Evolutionary conservation across 2,113 vertebrate species (phyloP).

Genomic region (Turnix velox): DNA sequence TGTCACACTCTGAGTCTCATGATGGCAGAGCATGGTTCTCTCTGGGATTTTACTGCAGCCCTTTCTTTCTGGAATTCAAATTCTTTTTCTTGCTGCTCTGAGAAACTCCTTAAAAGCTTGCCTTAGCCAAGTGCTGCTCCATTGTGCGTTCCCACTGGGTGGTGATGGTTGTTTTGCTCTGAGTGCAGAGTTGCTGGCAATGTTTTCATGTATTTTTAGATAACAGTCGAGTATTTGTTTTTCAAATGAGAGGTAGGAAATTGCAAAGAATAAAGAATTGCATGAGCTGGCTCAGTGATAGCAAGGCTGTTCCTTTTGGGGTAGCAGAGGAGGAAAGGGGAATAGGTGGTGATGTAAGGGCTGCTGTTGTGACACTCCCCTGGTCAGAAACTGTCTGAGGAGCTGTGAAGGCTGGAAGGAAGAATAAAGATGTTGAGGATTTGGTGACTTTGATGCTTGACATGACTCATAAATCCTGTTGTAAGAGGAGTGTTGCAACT

Average conservation of each 20-base stretch:
- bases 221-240: constrained; percentile 62
- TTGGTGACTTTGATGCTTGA: not conserved
- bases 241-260: constrained; percentile 52
- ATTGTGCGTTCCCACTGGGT: constrained; percentile 52
- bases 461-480: not conserved
- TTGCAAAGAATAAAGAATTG: constrained; percentile 60
- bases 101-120: constrained; percentile 6
- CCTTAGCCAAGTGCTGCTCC: not conserved
- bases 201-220: constrained; percentile 58
- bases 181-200: constrained; percentile 39
- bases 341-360: constrained; percentile 18
- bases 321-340: not conserved
- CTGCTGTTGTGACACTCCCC: not conserved
- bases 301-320: constrained; percentile 21
- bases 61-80: not conserved
- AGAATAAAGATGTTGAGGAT: not conserved
- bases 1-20: no score
- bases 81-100: constrained; percentile 21
- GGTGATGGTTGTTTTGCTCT: constrained; percentile 57
- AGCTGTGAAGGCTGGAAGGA: not conserved
- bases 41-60: not conserved
- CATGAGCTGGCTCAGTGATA: constrained; percentile 39
- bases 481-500: not conserved
- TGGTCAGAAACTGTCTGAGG: not conserved
- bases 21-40: not conserved